These are phyloP conservation scores for Drosophila kuntzei DNA, from an alignment of 2,888 invertebrate species.

Conservation along the genomic window DNA sequence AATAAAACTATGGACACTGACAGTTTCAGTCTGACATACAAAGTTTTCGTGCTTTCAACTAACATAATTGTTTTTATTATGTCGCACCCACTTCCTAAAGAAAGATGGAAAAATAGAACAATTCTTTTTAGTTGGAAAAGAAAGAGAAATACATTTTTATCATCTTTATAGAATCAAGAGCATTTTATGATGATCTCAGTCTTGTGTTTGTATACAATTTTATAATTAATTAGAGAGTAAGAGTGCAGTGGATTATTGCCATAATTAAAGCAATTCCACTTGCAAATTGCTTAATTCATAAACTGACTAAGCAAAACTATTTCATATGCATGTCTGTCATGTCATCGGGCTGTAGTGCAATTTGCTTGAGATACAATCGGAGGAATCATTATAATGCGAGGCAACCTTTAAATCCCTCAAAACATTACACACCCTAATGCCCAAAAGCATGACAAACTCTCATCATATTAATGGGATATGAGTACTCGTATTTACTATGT, in stretches of 20 bases:
- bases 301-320: conserved; percentile 21
- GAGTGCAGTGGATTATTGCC: conserved; percentile 5
- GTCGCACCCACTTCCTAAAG: conserved; percentile 42
- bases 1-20: conserved; percentile 35
- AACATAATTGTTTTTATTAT: conserved; percentile 37
- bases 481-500: conserved; percentile 1
- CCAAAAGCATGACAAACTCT: conserved; percentile 40
- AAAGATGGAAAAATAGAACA: neutral
- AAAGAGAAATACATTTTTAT: neutral
- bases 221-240: conserved; percentile 31
- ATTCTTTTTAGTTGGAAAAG: neutral
- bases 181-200: conserved; percentile 21
- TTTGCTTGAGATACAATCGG: conserved; percentile 50
- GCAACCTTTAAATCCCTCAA: conserved; percentile 16
- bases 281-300: conserved; percentile 18
- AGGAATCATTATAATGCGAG: conserved; percentile 45
- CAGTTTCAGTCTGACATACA: conserved; percentile 35
- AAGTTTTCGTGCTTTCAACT: conserved; percentile 17
- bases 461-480: conserved; percentile 35
- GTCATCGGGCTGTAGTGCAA: conserved; percentile 27
- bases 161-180: neutral
- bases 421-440: conserved; percentile 27
- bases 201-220: neutral
- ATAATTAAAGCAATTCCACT: conserved; percentile 34
- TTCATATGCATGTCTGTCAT: conserved; percentile 44